Percentiles rank a stretch among this genome's conserved stretches.
These are phyloP conservation scores for Morpho helenor DNA, from an alignment of 2,888 invertebrate genomes.

Conservation along the genomic window DNA sequence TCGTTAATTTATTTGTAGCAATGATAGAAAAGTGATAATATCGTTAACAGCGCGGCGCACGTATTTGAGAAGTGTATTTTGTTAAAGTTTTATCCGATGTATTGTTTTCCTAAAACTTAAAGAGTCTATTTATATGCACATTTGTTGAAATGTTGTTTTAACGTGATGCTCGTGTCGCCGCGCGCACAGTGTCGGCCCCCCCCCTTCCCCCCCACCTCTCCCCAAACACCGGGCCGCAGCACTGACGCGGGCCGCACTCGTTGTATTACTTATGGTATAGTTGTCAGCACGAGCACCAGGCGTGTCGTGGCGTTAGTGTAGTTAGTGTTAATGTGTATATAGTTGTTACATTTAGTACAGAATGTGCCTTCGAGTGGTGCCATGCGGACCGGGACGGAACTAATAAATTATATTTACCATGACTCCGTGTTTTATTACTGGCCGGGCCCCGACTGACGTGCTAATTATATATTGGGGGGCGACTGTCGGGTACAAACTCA, in stretches of 20 bases:
- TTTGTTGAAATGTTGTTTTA: too few relatives aligned
- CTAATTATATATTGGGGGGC: too few relatives aligned
- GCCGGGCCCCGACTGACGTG: too few relatives aligned
- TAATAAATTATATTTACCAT: constrained; percentile 43
- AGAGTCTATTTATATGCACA: too few relatives aligned
- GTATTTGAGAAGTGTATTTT: neutral
- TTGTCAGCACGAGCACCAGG: too few relatives aligned
- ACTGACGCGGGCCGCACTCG: too few relatives aligned
- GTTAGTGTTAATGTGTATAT: constrained; percentile 35
- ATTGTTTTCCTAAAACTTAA: too few relatives aligned
- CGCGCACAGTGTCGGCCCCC: neutral
- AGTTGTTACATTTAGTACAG: constrained; percentile 25
- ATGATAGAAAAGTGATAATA: neutral
- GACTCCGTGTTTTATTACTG: constrained; percentile 18
- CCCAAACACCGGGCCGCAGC: neutral
- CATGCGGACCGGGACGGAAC: constrained; percentile 58
- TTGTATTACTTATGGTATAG: too few relatives aligned
- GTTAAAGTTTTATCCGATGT: too few relatives aligned
- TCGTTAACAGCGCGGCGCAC: neutral
- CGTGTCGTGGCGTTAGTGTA: too few relatives aligned
- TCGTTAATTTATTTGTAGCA: constrained; percentile 7
- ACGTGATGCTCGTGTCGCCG: too few relatives aligned
- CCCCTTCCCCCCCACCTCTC: neutral
- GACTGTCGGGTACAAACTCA: too few relatives aligned
- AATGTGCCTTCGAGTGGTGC: constrained; percentile 68